A percentile compares a stretch with the other conserved stretches of the same genome.
These are phyloP conservation scores for Nasonia giraulti DNA, from an alignment of 1,140 invertebrate genomes.

Conservation along the genomic window DNA sequence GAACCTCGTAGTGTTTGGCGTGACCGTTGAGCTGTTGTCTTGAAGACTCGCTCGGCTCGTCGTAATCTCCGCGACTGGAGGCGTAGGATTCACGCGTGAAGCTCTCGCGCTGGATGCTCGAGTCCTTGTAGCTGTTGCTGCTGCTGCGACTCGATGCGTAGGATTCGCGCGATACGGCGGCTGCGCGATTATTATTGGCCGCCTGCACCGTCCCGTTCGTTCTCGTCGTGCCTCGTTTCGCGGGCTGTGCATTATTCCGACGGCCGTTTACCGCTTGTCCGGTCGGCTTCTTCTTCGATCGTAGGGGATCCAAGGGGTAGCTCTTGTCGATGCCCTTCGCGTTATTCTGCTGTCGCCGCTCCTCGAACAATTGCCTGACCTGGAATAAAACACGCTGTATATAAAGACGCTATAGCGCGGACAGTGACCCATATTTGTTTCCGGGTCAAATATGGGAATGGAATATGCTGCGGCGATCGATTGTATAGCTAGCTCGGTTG, in stretches of 20 bases:
- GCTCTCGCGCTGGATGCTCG: neutral
- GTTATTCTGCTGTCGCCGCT: slow-evolving; percentile 80
- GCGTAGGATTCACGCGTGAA: slow-evolving; percentile 6
- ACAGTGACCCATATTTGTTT: neutral
- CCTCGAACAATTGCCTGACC: slow-evolving; percentile 81
- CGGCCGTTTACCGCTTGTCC: neutral
- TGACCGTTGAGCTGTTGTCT: slow-evolving; percentile 26
- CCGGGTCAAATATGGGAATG: neutral
- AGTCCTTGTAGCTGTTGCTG: neutral
- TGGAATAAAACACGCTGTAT: neutral
- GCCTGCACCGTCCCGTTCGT: neutral
- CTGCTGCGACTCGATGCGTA: slow-evolving; percentile 6
- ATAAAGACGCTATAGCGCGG: neutral
- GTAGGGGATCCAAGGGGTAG: slow-evolving; percentile 84
- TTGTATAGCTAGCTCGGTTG: no score
- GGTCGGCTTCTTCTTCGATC: neutral
- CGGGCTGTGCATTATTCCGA: neutral
- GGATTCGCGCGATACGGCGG: neutral
- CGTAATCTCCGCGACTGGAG: slow-evolving; percentile 12
- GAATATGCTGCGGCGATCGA: neutral
- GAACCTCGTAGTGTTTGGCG: slow-evolving; percentile 29
- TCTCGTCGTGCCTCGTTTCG: neutral
- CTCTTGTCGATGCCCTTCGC: slow-evolving; percentile 85
- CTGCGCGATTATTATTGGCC: neutral
- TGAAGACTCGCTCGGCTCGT: neutral